Percentiles rank a stretch among this genome's conserved stretches.
Evolutionary conservation across 2,797 vertebrate genomes (phyloP).

Genomic region (Garrulus glandarius): DNA sequence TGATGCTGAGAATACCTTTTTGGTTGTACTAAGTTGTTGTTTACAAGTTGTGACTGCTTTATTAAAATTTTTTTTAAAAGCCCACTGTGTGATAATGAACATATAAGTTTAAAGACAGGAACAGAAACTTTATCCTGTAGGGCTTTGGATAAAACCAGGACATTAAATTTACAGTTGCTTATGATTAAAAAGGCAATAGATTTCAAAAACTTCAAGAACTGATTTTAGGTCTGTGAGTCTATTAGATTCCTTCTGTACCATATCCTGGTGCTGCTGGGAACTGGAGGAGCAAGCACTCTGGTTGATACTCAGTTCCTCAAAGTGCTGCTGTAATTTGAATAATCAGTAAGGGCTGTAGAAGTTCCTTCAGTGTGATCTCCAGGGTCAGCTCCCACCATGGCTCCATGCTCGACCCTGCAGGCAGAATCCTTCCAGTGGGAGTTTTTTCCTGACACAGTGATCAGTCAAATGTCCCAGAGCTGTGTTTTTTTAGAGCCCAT

Average conservation of each 20-base stretch:
- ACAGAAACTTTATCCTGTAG: neutral
- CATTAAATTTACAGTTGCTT: neutral
- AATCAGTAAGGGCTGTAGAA: neutral
- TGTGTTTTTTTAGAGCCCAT: neutral
- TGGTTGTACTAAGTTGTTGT: neutral
- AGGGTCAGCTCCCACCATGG: rapidly evolving
- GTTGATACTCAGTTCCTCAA: neutral
- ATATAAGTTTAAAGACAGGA: neutral
- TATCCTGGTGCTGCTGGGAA: neutral
- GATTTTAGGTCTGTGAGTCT: neutral
- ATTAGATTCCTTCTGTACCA: neutral
- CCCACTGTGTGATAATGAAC: neutral
- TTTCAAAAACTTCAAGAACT: neutral
- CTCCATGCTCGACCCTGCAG: rapidly evolving
- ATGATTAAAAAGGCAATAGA: neutral
- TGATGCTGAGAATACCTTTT: neutral
- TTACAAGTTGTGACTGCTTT: neutral
- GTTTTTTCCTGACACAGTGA: neutral
- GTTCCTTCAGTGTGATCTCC: neutral
- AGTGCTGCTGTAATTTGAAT: neutral
- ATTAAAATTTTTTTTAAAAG: neutral
- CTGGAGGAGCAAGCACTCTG: neutral
- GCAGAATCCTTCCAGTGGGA: neutral
- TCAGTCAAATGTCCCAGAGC: neutral
- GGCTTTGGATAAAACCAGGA: neutral